Conservation (phyloP, 2,113 vertebrate species). For the Leucoraja erinaceus region DNA sequence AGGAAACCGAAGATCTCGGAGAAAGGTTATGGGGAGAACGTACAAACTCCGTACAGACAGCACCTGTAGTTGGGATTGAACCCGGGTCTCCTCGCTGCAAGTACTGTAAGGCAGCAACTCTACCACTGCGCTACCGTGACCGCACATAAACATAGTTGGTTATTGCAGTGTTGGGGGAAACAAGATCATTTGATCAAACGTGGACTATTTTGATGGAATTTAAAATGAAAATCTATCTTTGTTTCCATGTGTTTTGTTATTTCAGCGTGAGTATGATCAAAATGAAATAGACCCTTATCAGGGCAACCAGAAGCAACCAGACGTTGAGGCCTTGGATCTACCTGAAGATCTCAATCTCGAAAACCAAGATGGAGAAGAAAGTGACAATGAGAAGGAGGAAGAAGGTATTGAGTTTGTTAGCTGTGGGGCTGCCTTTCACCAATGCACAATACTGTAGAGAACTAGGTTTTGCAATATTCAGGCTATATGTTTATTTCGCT, state of each 20-base stretch:
- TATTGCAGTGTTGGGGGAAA: no score
- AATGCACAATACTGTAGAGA: background rate
- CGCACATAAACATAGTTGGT: no score
- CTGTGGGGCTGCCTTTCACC: no score
- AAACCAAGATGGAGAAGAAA: slow-evolving; percentile 58
- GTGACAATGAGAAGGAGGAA: slow-evolving; percentile 61
- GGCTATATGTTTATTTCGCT: no score
- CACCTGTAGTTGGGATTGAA: no score
- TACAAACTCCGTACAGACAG: no score
- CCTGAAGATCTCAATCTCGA: slow-evolving; percentile 85
- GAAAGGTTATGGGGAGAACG: no score
- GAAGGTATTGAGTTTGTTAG: slow-evolving; percentile 53
- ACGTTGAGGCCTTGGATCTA: slow-evolving; percentile 80
- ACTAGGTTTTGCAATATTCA: background rate
- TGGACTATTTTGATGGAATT: background rate
- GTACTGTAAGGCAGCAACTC: no score
- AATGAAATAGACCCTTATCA: slow-evolving; percentile 89
- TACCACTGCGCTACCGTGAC: no score
- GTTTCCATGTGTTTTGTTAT: background rate
- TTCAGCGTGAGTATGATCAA: slow-evolving; percentile 89
- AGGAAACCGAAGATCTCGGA: no score
- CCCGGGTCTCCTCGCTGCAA: no score
- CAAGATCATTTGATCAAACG: background rate
- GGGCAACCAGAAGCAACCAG: slow-evolving; percentile 68
- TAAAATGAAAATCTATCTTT: background rate